Base-by-base conservation (phyloP, 2,113 vertebrate genomes). In the Hylia prasina region DNA sequence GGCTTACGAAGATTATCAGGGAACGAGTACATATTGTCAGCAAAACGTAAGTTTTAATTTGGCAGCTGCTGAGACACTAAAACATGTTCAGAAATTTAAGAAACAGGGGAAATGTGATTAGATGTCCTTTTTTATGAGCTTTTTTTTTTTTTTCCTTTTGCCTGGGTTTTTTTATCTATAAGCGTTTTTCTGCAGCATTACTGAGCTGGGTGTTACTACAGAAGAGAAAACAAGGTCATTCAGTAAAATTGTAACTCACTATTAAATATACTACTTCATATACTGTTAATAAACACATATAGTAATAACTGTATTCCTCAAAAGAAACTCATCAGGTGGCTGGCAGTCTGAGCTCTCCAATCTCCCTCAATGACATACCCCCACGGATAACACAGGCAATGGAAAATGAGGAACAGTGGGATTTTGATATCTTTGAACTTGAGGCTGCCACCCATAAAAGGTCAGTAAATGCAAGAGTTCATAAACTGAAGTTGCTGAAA, bases 371-470 rank as follows among this genome's bases (percentile, higher is more conserved):
- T 8, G 99, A 99, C 90, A 98, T 99, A 83, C 99, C 99, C 8
- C 98, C 99, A 11, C 98, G 97, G 82, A 98, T 99, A 60, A 98
- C 99, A 47, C 97, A 98, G 97, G 99, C 98, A n/a, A 99, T 99
- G 98, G 99, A 99, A 93, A 98, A 98, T 16, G 99, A 99, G 78
- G 98, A 99, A 40, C 97, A 97, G 22, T 99, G 99, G 99, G 99
- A 99, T 95, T 99, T 99, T 79, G 97, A 99, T 95, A 98, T 99
- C 92, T 99, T 99, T 97, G 99, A 98, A 94, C 97, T 99, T 94
- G 99, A 99, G 97, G 98, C 98, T 39, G 99, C 98, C 54, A 99
- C 99, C 64, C 97, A 99, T 92, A 99, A 99, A 96, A 98, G 99
- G 99, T 99, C 92, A 94, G 98, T 96, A 80, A 90, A 83, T 3